Base-by-base conservation (phyloP, 2,888 invertebrate species). In the Phengaris arion region DNA sequence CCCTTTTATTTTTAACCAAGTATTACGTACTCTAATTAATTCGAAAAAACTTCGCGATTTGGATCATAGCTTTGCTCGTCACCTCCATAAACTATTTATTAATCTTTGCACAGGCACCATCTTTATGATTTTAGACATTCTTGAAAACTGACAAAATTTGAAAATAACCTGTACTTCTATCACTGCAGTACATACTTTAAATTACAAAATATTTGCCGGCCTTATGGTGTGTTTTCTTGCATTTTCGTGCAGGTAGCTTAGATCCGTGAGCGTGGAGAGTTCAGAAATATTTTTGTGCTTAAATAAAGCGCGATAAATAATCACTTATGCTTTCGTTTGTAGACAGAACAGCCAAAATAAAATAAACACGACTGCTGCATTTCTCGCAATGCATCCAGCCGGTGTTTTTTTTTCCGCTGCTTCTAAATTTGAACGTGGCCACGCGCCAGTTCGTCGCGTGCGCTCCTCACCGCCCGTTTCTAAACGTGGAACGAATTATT, bases 341-440 rank as follows among this genome's bases (percentile, higher is more conserved):
- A 80, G 80, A 80, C 81, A 79, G 81, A 81, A 82, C 70, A 54
- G 52, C 86, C 79, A 86, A 87, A 88, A 87, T 89, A 88, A 89
- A 88, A 83, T 85, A 83, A 84, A 86, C 85, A 86, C 86, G 85
- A 84, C 84, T 84, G 85, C 83, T 89, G 92, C 92, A 89, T 91
- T 89, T 91, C 91, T 89, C 85, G 89, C 89, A 85, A 87, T 89
- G 90, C 92, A 89, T 84, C 83, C 83, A 89, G 84, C 83, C 83
- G 82, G 83, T 80, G 83, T 82, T 85, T 85, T 86, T 87, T 87
- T 88, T 88, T 89, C 87, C 87, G 89, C 84, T 82, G 86, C 84
- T 87, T 93, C 93, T 93, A 93, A 91, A 84, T 92, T 90, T 87
- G 91, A 88, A 89, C 87, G 88, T 88, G 89, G 88, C 87, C 87